Percentiles rank a stretch among this genome's conserved stretches.
Evolutionary conservation across 2,888 invertebrate genomes (phyloP).

Genomic region (Heliconius erato): DNA sequence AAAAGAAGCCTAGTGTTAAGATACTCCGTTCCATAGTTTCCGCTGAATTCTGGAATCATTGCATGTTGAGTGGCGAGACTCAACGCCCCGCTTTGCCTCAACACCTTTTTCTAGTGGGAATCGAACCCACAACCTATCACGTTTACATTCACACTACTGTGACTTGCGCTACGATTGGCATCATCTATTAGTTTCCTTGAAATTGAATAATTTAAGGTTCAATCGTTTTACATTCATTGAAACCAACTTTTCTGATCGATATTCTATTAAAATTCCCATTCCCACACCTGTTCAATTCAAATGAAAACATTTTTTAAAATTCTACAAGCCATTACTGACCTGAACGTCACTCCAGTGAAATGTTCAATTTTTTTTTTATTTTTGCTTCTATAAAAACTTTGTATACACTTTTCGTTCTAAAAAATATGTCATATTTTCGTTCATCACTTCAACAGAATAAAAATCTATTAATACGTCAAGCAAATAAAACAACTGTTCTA

Average conservation of each 20-base stretch:
- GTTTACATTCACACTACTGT: too few species aligned
- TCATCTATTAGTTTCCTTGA: neutral
- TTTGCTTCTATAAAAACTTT: neutral
- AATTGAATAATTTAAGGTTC: neutral
- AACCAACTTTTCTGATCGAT: neutral
- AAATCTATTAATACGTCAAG: conserved; percentile 31
- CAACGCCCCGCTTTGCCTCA: too few species aligned
- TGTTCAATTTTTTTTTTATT: neutral
- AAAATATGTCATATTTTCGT: conserved; percentile 7
- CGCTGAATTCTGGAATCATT: too few species aligned
- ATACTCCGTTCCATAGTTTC: too few species aligned
- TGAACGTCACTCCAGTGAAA: neutral
- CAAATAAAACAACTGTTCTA: conserved; percentile 35
- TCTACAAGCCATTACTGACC: neutral
- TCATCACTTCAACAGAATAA: conserved; percentile 8
- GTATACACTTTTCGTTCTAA: neutral
- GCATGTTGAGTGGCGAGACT: too few species aligned
- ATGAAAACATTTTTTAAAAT: neutral
- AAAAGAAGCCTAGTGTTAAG: too few species aligned
- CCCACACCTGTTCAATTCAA: neutral
- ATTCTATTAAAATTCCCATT: conserved; percentile 1
- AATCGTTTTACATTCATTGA: neutral
- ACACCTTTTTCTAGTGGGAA: too few species aligned
- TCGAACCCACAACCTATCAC: too few species aligned
- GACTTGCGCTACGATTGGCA: too few species aligned